Evolutionary conservation across 2,888 invertebrate species (phyloP), one percentile per base, ranked within the genome.

Genomic region (Agrochola litura): DNA sequence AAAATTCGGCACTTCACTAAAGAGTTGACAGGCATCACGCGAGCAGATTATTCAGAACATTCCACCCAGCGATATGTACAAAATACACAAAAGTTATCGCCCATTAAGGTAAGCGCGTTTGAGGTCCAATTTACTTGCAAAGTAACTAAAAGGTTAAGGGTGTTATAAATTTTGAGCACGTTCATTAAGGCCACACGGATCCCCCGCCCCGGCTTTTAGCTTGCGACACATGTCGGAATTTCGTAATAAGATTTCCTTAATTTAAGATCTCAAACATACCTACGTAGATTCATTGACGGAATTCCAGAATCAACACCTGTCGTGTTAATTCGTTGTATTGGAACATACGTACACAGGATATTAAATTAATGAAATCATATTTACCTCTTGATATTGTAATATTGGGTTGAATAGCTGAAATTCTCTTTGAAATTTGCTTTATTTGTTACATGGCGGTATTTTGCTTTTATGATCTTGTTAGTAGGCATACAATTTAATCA

Each of bases 221-320:
- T 90, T 89, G 89, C 94, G 93, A 95, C 95, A 95, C 95, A 95
- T 95, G 95, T 95, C 89, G 96, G 96, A 95, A 96, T 96, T 96
- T 96, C 92, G 93, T 96, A 96, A 96, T 96, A 96, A 95, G 94
- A 95, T 96, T 96, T 95, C 92, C 95, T 94, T 95, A 96, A 96
- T 95, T 95, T 95, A 95, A 94, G 92, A 93, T 93, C 91, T 89
- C 90, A 90, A 85, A 87, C 84, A 88, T 89, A 91, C 85, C 88
- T 86, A 85, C 76, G 77, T 87, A 82, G 77, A 81, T 73, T 85
- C 88, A 88, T 83, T 85, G 86, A 86, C 70, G 83, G 85, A 88
- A 91, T 90, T 91, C 88, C 73, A 81, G 82, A 88, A 91, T 90
- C 87, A 89, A 90, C 91, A 86, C 82, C 76, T 85, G 79, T 72